Percentiles rank a stretch among this genome's conserved stretches.
phyloP scores from a whole-genome alignment of 2,888 invertebrate genomes.

The Spodoptera exigua region DNA sequence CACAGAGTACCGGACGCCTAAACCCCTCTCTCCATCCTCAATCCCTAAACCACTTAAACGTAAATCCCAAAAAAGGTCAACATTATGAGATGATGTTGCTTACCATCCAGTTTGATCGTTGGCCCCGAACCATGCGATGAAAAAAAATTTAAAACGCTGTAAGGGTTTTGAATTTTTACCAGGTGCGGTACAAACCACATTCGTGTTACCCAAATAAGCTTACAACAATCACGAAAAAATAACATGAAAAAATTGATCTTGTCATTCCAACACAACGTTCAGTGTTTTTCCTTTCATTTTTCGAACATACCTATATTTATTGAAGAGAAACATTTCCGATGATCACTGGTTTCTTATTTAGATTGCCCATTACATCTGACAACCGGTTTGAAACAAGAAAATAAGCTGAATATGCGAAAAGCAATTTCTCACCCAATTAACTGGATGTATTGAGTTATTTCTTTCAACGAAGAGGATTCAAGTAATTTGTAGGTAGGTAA shows the following conservation, averaged over 20 bases:
- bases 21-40: too few relatives aligned
- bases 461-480: slow-evolving; percentile 11
- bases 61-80: too few relatives aligned
- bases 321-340: slow-evolving; percentile 19
- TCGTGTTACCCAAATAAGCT: too few relatives aligned
- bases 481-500: slow-evolving; percentile 17
- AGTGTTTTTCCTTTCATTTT: slow-evolving; percentile 5
- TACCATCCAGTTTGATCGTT: too few relatives aligned
- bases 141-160: too few relatives aligned
- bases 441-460: slow-evolving; percentile 53
- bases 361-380: slow-evolving; percentile 29
- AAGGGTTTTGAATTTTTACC: too few relatives aligned
- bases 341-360: slow-evolving; percentile 37
- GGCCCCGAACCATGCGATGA: too few relatives aligned
- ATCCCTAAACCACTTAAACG: too few relatives aligned
- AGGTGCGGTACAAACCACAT: too few relatives aligned
- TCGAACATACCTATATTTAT: slow-evolving; percentile 11
- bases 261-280: not conserved
- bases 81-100: too few relatives aligned
- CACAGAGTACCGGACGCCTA: too few relatives aligned
- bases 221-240: not conserved
- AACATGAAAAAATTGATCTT: slow-evolving; percentile 9
- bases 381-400: slow-evolving; percentile 33
- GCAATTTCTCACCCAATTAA: slow-evolving; percentile 61
- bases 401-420: slow-evolving; percentile 37